Conservation (phyloP, 2,888 invertebrate genomes). For the Drosophila peninsularis region DNA sequence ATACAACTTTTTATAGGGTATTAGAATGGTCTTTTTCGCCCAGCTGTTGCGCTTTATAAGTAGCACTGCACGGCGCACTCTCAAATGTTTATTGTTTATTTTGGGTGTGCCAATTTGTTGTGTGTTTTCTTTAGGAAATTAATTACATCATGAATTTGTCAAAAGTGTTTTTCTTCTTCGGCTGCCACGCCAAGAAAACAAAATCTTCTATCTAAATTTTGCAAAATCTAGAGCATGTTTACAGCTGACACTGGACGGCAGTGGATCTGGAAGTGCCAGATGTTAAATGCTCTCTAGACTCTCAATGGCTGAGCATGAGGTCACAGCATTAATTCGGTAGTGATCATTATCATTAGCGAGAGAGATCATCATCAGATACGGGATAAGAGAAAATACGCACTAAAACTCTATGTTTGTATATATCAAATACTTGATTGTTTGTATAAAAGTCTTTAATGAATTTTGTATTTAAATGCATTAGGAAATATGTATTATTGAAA, state of each 20-base stretch:
- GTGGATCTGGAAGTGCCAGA: constrained; percentile 48
- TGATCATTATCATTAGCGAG: constrained; percentile 37
- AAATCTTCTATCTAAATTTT: constrained; percentile 19
- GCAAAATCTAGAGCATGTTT: constrained; percentile 39
- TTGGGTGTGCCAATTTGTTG: constrained; percentile 70
- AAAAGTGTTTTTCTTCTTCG: constrained; percentile 46
- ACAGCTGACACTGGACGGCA: constrained; percentile 3
- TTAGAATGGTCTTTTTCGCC: neutral
- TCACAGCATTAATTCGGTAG: constrained; percentile 59
- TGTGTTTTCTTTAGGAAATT: constrained; percentile 57
- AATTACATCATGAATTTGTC: constrained; percentile 77
- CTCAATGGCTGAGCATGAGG: constrained; percentile 57
- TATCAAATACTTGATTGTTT: neutral
- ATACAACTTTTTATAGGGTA: constrained; percentile 20
- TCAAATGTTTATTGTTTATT: constrained; percentile 71
- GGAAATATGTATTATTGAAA: too few species aligned
- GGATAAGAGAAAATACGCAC: constrained; percentile 12
- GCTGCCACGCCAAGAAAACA: constrained; percentile 11
- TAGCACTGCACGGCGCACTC: constrained; percentile 42
- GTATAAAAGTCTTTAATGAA: neutral
- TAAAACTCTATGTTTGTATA: neutral
- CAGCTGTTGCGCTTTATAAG: constrained; percentile 35
- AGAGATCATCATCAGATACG: constrained; percentile 31
- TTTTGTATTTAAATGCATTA: neutral
- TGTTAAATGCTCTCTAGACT: constrained; percentile 46